phyloP scores from a whole-genome alignment of 2,888 invertebrate genomes.

The Anticlea derivata region DNA sequence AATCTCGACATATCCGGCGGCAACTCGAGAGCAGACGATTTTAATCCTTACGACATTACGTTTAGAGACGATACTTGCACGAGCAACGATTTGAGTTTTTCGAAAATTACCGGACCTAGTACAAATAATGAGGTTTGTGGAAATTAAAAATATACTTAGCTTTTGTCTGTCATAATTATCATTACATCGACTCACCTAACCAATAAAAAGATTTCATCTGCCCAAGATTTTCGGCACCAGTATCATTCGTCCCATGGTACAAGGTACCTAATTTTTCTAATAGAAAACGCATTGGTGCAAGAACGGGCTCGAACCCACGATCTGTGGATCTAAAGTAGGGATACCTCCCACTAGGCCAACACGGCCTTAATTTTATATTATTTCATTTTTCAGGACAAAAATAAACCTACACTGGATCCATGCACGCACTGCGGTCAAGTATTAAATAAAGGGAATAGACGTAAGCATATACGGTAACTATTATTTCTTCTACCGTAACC shows the following conservation, averaged over 20 bases:
- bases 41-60: conserved; percentile 46
- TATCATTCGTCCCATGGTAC: too few relatives aligned
- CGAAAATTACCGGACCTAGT: conserved; percentile 22
- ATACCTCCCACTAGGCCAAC: too few relatives aligned
- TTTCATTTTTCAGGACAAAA: conserved; percentile 35
- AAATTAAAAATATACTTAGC: neutral
- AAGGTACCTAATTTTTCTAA: too few relatives aligned
- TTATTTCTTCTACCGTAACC: too few relatives aligned
- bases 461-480: conserved; percentile 51
- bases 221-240: too few relatives aligned
- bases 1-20: conserved; percentile 57
- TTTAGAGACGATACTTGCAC: conserved; percentile 48
- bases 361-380: neutral
- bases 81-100: conserved; percentile 42
- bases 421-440: conserved; percentile 48
- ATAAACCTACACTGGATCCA: conserved; percentile 32
- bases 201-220: too few relatives aligned
- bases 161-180: neutral
- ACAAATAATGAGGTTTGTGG: conserved; percentile 26
- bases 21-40: conserved; percentile 57
- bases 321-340: too few relatives aligned
- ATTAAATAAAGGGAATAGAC: conserved; percentile 45
- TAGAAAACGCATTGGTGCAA: too few relatives aligned
- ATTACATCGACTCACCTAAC: too few relatives aligned
- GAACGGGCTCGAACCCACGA: too few relatives aligned